Base-by-base conservation (phyloP, 2,113 vertebrate genomes). In the Gallinago paraguaiae region DNA sequence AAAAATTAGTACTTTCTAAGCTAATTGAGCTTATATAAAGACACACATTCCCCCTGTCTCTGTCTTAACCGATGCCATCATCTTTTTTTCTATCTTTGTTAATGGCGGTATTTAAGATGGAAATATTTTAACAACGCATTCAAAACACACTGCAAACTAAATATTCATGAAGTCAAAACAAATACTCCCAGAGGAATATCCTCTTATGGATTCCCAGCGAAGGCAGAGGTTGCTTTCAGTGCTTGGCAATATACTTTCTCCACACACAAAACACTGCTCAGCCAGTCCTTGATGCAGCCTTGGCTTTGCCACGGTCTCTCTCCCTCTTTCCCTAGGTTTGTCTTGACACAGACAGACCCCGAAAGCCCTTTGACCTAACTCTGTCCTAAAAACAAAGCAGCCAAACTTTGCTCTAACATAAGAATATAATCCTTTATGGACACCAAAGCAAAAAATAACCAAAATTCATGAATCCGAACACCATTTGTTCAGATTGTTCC, bases 151-250 rank as follows among this genome's bases (percentile, higher is more conserved):
- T 64, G 60, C n/a, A 75, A 86, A 82, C 46, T 88, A 86, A 94
- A 80, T 78, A 86, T 88, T 91, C 60, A 92, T 90, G 46, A 94
- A 86, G 37, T 28, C 60, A 93, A 56, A 92, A 90, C 71, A 95
- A 87, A 88, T 59, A 81, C 7, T 86, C 41, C 59, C 41, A 41
- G n/a, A 94, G 46, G 85, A 92, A 72, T 80, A 86, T 31, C 27
- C 67, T 85, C 39, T 64, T 57, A 82, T 2, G 31, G 51, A 72
- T 86, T 88, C 75, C 61, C 3, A 77, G 75, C 15, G 7, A 86
- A 80, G 59, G 4, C 2, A 10, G 11, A 9, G 33, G 35, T 61
- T 72, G 50, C 35, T n/a, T 88, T 90, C 54, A 80, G 50, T 57
- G 71, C 59, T 33, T 92, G 50, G 35, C 31, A 80, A 54, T 37